These are phyloP conservation scores for Helleia helle DNA, from an alignment of 2,888 invertebrate species.

Conservation along the genomic window DNA sequence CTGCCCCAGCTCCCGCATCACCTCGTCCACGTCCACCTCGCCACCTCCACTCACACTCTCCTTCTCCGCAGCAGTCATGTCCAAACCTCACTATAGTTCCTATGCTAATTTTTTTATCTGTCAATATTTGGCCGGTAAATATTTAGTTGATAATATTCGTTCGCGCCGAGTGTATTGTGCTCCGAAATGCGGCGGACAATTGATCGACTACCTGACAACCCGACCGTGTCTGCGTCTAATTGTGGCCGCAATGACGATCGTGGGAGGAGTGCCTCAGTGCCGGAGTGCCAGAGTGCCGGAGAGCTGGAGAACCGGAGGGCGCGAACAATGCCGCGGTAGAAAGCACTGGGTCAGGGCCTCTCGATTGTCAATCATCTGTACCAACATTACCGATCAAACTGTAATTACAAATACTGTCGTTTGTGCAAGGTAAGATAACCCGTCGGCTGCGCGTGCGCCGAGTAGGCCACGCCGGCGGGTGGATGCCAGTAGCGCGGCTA, in stretches of 20 bases:
- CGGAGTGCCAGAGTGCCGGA: constrained; percentile 8
- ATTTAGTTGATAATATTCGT: too few species aligned
- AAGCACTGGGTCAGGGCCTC: constrained; percentile 21
- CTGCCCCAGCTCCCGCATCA: constrained; percentile 43
- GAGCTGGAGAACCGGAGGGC: too few species aligned
- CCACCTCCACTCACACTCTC: constrained; percentile 11
- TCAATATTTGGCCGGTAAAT: too few species aligned
- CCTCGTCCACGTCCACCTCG: constrained; percentile 36
- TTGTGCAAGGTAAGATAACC: neutral
- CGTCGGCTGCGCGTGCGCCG: neutral
- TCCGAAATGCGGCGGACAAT: too few species aligned
- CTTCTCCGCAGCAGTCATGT: constrained; percentile 12
- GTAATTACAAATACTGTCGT: neutral
- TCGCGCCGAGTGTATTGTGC: too few species aligned
- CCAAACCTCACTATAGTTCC: too few species aligned
- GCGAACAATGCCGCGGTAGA: constrained; percentile 17
- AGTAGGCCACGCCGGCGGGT: too few species aligned
- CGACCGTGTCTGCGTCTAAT: neutral
- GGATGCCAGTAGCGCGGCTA: too few species aligned
- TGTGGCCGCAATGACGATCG: neutral
- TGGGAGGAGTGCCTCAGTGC: constrained; percentile 8
- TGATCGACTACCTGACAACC: too few species aligned
- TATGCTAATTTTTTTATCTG: too few species aligned
- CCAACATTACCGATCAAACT: neutral
- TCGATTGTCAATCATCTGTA: constrained; percentile 19